phyloP scores from a whole-genome alignment of 1,140 invertebrate species.

The Leguminivora glycinivorella region DNA sequence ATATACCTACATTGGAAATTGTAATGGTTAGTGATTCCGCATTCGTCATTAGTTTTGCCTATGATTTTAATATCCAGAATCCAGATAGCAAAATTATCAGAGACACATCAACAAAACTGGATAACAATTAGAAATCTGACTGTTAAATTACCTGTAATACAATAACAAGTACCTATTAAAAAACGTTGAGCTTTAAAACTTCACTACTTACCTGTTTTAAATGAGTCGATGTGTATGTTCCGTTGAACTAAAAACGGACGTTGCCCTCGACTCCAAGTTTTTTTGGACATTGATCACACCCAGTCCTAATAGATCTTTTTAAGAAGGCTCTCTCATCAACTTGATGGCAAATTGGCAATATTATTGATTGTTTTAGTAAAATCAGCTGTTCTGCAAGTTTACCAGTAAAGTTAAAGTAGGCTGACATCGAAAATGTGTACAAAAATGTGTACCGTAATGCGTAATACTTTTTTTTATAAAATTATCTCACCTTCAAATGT shows the following conservation, averaged over 20 bases:
- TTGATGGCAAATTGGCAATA: not conserved
- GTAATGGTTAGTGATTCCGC: not conserved
- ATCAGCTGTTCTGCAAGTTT: not conserved
- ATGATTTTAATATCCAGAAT: not conserved
- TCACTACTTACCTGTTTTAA: slow-evolving; percentile 23
- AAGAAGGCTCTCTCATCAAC: not conserved
- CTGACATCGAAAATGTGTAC: too few species aligned
- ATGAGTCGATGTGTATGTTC: slow-evolving; percentile 57
- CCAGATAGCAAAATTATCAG: not conserved
- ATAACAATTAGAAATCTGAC: not conserved
- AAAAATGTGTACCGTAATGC: too few species aligned
- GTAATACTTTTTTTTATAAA: too few species aligned
- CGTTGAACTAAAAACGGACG: slow-evolving; percentile 71
- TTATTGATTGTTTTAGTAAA: slow-evolving; percentile 28
- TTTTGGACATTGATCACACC: slow-evolving; percentile 37
- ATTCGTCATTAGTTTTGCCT: not conserved
- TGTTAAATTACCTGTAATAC: not conserved
- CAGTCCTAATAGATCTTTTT: slow-evolving; percentile 11
- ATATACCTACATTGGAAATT: not conserved
- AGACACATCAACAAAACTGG: not conserved
- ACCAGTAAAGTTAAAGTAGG: too few species aligned
- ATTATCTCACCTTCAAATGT: too few species aligned
- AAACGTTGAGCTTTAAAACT: not conserved
- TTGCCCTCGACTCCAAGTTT: slow-evolving; percentile 63
- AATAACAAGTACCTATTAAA: not conserved